Evolutionary conservation across 2,888 invertebrate species (phyloP), one percentile per base, ranked within the genome.

Genomic region (Congeria kusceri): DNA sequence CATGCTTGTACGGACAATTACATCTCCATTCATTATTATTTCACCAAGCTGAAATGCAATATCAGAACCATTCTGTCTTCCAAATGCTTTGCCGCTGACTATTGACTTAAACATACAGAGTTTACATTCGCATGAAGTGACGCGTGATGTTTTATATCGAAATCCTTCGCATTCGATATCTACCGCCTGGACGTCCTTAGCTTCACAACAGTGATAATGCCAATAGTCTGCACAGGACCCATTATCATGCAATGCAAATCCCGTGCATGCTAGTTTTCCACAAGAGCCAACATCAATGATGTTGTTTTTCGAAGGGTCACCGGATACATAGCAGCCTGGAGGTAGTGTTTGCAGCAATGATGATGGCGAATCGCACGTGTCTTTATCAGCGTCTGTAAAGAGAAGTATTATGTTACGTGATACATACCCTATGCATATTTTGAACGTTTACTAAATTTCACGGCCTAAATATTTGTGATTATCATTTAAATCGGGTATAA

Each of bases 151-250:
- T 63, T 67, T 47, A 32, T 74, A 74, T 23, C 39, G 61, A 20
- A 68, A 74, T 3, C 57, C 58, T 4, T 63, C 74, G 44, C 74
- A 74, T 15, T 27, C 53, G 0, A 75, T 75, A 25, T 47, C 57
- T 7, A 75, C 32, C n/a, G 29, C 28, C 23, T 75, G 32, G 18
- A 25, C 44, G 13, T 15, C 23, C n/a, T 68, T 53, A 29, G 64
- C 49, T 28, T 75, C 75, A 68, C 80, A 80, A 39, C 80, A 80
- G 47, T 80, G 59, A 64, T 72, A 58, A 0, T 63, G 49, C 80
- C 80, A 80, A 68, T 63, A 75, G n/a, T 80, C 80, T 1, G 64
- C 47, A 27, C 80, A 80, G 7, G 80, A 71, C 5, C 74, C 71
- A 49, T 80, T 80, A 29, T 76, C 80, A 7, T 62, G n/a, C 18